Base-by-base conservation (phyloP, 2,888 invertebrate species). In the Lobophora halterata region DNA sequence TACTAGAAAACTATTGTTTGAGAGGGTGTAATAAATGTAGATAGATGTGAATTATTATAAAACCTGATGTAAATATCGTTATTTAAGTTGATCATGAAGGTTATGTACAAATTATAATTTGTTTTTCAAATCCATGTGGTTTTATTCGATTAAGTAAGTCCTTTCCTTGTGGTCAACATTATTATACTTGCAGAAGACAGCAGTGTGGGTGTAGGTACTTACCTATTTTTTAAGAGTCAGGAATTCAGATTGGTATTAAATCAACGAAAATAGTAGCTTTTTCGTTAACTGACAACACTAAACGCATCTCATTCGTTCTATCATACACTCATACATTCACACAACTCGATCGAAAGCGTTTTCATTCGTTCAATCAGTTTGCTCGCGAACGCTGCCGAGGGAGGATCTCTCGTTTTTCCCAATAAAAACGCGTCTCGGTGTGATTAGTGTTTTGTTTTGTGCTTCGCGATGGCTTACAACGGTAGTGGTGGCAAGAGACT, bases 381-480 rank as follows among this genome's bases (percentile, higher is more conserved):
- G 68, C 65, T 74, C 71, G 76, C 67, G 76, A 64, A 73, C 70
- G 70, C 67, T 60, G 50, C 43, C 37, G 26, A 44, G 57, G 62
- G 58, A 69, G 72, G 81, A 69, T 46, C 64, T 58, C 53, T 67
- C 57, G 68, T 60, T 58, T 67, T 62, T 63, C 58, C 49, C 57
- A 49, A 52, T 49, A 48, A 46, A 58, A 82, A 72, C 85, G 83
- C 78, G 85, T 78, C 80, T 48, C 75, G 80, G 79, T 80, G 86
- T 87, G 85, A 80, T 85, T 82, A 75, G 83, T 87, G 82, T 83
- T 82, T 81, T 82, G 81, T 85, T 87, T 88, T 88, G 89, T 90
- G 89, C 88, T 90, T 79, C 88, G 90, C 85, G 79, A 91, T 91
- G 91, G 91, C 91, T 90, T 91, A 91, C 89, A 91, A 91, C 88